These are phyloP conservation scores for Monodelphis domestica DNA, from an alignment of 2,797 vertebrate species.

Conservation along the genomic window DNA sequence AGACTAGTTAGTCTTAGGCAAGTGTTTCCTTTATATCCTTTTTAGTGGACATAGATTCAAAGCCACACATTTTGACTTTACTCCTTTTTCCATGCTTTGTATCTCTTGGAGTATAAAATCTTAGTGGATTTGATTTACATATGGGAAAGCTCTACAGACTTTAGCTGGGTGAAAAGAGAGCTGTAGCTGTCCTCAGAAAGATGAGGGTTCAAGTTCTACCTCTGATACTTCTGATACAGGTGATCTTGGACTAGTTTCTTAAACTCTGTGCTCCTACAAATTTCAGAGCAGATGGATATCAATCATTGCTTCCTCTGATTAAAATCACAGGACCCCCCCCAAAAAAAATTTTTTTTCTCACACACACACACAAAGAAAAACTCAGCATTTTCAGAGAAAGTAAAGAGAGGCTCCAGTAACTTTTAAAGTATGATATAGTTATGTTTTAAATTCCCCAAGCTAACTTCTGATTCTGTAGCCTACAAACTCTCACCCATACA, in stretches of 20 bases:
- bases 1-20: conserved; percentile 55
- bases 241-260: not conserved
- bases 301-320: not conserved
- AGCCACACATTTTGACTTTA: not conserved
- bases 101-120: conserved; percentile 36
- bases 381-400: not conserved
- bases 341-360: too few species aligned
- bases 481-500: conserved; percentile 53
- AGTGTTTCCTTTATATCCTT: conserved; percentile 37
- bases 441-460: conserved; percentile 60
- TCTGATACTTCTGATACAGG: not conserved
- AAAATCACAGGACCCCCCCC: too few species aligned
- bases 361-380: not conserved
- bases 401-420: conserved; percentile 45
- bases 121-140: conserved; percentile 32
- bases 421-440: conserved; percentile 60
- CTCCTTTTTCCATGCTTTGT: conserved; percentile 33
- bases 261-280: not conserved
- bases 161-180: not conserved
- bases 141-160: not conserved
- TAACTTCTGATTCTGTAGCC: conserved; percentile 55
- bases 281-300: not conserved
- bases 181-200: not conserved
- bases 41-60: not conserved
- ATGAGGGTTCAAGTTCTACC: not conserved